A percentile compares a stretch with the other conserved stretches of the same genome.
These are phyloP conservation scores for Hirtodrosophila duncani DNA, from an alignment of 2,888 invertebrate genomes.

Conservation along the genomic window DNA sequence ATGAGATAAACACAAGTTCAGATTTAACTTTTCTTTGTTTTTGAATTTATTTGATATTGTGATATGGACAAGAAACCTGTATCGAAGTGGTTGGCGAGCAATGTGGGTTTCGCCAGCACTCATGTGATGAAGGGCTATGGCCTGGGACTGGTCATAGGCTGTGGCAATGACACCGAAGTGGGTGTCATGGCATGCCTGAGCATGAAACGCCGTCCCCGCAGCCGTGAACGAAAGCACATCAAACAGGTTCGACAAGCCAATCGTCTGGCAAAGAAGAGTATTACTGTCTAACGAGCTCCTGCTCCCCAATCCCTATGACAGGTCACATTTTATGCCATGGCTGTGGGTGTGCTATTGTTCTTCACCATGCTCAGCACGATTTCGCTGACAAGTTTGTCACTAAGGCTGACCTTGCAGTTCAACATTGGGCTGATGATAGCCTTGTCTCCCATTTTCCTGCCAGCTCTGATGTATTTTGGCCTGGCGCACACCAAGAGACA, in stretches of 20 bases:
- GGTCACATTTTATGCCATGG: conserved; percentile 3
- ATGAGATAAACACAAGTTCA: too few relatives aligned
- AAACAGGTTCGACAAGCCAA: conserved; percentile 43
- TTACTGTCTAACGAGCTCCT: too few relatives aligned
- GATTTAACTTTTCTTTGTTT: too few relatives aligned
- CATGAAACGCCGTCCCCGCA: conserved; percentile 17
- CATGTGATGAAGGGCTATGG: conserved; percentile 43
- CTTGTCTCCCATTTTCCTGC: conserved; percentile 29
- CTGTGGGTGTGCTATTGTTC: conserved; percentile 1
- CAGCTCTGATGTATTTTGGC: conserved; percentile 31
- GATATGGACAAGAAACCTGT: not conserved
- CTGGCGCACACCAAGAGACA: conserved; percentile 4
- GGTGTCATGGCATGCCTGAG: conserved; percentile 29
- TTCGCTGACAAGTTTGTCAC: not conserved
- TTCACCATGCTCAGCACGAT: conserved; percentile 1
- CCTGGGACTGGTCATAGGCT: conserved; percentile 45
- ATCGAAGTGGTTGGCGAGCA: conserved; percentile 35
- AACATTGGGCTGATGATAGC: conserved; percentile 26
- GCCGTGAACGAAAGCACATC: conserved; percentile 10
- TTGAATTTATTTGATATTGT: too few relatives aligned
- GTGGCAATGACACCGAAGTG: conserved; percentile 42
- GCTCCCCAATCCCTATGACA: not conserved
- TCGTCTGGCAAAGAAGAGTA: too few relatives aligned
- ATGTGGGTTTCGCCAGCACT: conserved; percentile 52
- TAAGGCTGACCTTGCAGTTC: conserved; percentile 5